Conservation (phyloP, 2,797 vertebrate genomes). For the Helostoma temminkii region DNA sequence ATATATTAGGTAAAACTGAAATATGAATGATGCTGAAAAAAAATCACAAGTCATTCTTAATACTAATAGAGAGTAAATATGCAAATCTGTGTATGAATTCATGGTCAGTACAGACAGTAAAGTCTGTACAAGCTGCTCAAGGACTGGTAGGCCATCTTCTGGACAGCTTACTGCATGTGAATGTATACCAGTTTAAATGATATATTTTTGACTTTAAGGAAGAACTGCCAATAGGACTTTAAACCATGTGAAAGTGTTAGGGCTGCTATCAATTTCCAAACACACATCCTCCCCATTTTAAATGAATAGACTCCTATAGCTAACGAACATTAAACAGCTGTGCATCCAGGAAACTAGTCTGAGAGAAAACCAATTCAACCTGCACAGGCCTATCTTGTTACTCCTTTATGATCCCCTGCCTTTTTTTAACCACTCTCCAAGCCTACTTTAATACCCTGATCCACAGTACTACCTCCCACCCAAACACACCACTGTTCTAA, state of each 20-base stretch:
- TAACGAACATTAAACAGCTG: conserved; percentile 40
- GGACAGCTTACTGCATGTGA: neutral
- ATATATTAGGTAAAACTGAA: too few relatives aligned
- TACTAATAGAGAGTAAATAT: too few relatives aligned
- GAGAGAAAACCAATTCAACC: conserved; percentile 35
- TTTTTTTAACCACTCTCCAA: conserved; percentile 42
- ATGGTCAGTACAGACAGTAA: too few relatives aligned
- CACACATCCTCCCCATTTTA: conserved; percentile 25
- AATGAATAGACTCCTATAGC: conserved; percentile 14
- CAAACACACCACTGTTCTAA: conserved; percentile 3
- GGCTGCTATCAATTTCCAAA: conserved; percentile 23
- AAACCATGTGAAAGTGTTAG: conserved; percentile 22
- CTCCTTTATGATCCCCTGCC: conserved; percentile 27
- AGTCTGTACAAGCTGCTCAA: neutral
- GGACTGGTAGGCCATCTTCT: neutral
- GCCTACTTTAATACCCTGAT: conserved; percentile 36
- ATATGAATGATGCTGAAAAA: too few relatives aligned
- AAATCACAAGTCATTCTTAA: too few relatives aligned
- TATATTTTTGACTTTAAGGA: too few relatives aligned
- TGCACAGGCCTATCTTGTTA: conserved; percentile 18
- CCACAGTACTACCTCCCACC: conserved; percentile 6
- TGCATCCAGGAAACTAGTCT: conserved; percentile 13
- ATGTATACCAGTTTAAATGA: neutral
- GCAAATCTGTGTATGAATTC: too few relatives aligned
- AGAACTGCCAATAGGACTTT: conserved; percentile 1